A percentile compares a stretch with the other conserved stretches of the same genome.
Conservation (phyloP, 2,888 invertebrate genomes). For the Auanema freiburgensis region DNA sequence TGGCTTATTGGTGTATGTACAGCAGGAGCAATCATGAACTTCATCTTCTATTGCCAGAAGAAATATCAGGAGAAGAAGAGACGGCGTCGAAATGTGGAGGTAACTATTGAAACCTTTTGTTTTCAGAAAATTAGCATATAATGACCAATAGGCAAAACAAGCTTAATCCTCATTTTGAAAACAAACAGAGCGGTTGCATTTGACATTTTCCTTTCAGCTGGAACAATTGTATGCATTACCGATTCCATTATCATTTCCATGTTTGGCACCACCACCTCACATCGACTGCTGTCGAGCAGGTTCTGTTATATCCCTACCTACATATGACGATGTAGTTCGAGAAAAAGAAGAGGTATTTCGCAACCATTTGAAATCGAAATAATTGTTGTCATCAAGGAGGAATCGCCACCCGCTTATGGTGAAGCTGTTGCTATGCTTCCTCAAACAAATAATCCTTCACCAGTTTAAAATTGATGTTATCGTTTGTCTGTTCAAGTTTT, state of each 20-base stretch:
- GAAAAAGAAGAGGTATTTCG: no score
- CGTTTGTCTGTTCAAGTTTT: no score
- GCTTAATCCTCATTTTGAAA: not conserved
- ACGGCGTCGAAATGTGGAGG: slow-evolving; percentile 3
- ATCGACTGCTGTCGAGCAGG: slow-evolving; percentile 20
- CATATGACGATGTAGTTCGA: slow-evolving; percentile 30
- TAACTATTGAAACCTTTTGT: not conserved
- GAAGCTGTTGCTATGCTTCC: not conserved
- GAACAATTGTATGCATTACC: slow-evolving; percentile 17
- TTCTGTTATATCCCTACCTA: slow-evolving; percentile 29
- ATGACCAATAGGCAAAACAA: not conserved
- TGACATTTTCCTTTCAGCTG: slow-evolving; percentile 2
- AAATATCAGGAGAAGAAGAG: slow-evolving; percentile 26
- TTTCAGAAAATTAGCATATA: not conserved
- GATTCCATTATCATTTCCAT: slow-evolving; percentile 30
- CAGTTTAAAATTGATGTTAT: no score
- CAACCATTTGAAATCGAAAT: slow-evolving; percentile 4
- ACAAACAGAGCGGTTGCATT: not conserved
- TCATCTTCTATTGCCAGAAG: slow-evolving; percentile 32
- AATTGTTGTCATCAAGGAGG: not conserved
- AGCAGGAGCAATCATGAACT: slow-evolving; percentile 32
- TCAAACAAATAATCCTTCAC: not conserved
- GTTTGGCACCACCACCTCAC: slow-evolving; percentile 37
- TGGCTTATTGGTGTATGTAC: slow-evolving; percentile 38
- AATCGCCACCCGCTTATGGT: not conserved